phyloP scores from a whole-genome alignment of 2,888 invertebrate species.

The Ennomos erosarius region DNA sequence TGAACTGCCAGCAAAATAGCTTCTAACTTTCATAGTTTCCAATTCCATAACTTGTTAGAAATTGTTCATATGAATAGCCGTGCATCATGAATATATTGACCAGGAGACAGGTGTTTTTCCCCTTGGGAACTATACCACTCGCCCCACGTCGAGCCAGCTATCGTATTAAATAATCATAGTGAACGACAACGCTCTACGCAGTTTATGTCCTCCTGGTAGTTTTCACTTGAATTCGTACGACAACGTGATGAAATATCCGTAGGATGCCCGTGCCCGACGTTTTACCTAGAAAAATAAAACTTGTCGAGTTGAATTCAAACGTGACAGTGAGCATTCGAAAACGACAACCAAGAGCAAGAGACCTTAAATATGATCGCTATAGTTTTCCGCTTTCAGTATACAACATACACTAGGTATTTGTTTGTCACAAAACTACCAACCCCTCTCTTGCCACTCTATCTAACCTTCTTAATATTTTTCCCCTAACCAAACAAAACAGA shows the following conservation, averaged over 20 bases:
- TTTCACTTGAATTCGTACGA: conserved; percentile 12
- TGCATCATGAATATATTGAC: conserved; percentile 43
- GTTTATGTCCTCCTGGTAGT: conserved; percentile 45
- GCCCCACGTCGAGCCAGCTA: conserved; percentile 41
- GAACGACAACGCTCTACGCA: conserved; percentile 26
- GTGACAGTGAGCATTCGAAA: no score
- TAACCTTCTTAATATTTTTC: no score
- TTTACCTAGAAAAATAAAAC: conserved; percentile 10
- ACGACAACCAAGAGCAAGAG: no score
- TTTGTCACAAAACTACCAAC: no score
- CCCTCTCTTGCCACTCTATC: no score
- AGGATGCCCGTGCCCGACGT: conserved; percentile 2
- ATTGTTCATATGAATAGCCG: conserved; percentile 12
- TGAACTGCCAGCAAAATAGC: conserved; percentile 3
- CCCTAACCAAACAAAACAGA: no score
- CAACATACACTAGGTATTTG: no score
- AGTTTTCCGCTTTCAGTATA: no score
- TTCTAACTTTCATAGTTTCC: conserved; percentile 15
- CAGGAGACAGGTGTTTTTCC: conserved; percentile 57
- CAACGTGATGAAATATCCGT: conserved; percentile 17
- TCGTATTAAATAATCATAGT: conserved; percentile 43
- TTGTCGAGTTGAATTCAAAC: conserved; percentile 1
- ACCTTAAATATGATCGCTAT: no score
- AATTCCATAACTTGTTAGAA: conserved; percentile 17
- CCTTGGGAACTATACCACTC: conserved; percentile 50